These are phyloP conservation scores for Oscheius sp. DNA, from an alignment of 2,888 invertebrate genomes.

Conservation along the genomic window DNA sequence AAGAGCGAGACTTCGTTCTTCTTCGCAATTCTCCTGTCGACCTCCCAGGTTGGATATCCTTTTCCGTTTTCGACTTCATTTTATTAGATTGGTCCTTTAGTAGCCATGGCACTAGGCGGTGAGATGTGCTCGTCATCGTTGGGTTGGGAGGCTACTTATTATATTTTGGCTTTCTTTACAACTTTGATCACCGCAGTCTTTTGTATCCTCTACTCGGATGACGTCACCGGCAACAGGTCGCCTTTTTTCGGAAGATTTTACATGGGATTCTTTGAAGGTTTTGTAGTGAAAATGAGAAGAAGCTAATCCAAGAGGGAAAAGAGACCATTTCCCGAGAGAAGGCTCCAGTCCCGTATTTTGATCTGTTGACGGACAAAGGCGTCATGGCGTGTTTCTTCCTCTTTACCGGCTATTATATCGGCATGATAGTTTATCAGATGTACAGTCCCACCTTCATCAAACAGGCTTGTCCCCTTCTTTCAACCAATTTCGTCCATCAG, in stretches of 20 bases:
- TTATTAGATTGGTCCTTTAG: slow-evolving; percentile 45
- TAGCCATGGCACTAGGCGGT: slow-evolving; percentile 55
- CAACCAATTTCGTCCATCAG: slow-evolving; percentile 11
- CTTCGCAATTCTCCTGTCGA: slow-evolving; percentile 51
- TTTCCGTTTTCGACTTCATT: neutral
- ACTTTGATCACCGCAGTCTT: slow-evolving; percentile 39
- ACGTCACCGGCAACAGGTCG: slow-evolving; percentile 37
- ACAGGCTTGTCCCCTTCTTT: slow-evolving; percentile 36
- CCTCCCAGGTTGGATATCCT: slow-evolving; percentile 40
- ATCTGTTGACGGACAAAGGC: slow-evolving; percentile 41
- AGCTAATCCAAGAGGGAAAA: slow-evolving; percentile 45
- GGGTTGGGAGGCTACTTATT: slow-evolving; percentile 33
- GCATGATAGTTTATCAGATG: slow-evolving; percentile 57
- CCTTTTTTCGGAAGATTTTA: neutral
- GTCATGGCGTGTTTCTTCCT: slow-evolving; percentile 55
- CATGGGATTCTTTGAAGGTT: slow-evolving; percentile 34
- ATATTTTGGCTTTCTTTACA: slow-evolving; percentile 42
- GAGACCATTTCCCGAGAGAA: slow-evolving; percentile 15
- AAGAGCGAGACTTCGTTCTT: slow-evolving; percentile 49
- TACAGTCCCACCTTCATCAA: slow-evolving; percentile 57
- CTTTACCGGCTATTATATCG: slow-evolving; percentile 54
- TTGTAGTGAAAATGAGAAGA: slow-evolving; percentile 45
- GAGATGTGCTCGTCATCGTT: slow-evolving; percentile 54
- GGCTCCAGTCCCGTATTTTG: slow-evolving; percentile 31
- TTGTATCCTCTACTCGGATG: slow-evolving; percentile 48